Evolutionary conservation across 2,113 vertebrate genomes (phyloP).

Genomic region (Centropristis striata): DNA sequence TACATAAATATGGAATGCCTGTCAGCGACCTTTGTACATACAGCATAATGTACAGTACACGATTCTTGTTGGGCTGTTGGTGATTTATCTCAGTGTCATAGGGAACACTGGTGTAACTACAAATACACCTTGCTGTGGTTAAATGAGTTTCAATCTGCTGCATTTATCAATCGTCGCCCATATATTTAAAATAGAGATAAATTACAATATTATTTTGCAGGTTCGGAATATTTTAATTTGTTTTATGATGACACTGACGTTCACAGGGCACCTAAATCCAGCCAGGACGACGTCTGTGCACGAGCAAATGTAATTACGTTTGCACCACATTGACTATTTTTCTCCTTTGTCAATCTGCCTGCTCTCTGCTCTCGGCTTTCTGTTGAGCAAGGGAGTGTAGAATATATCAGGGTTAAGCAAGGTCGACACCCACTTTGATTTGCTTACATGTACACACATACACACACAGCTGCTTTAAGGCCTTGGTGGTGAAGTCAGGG

Average conservation of each 20-base stretch:
- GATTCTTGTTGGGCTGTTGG: not conserved
- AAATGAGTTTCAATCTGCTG: not conserved
- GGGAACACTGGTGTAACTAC: not conserved
- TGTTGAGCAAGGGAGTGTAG: not conserved
- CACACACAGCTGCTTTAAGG: constrained; percentile 12
- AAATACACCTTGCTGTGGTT: constrained; percentile 1
- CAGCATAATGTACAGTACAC: constrained; percentile 4
- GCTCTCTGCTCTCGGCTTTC: not conserved
- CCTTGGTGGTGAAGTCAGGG: constrained; percentile 30
- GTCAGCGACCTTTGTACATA: constrained; percentile 9
- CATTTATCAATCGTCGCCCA: not conserved
- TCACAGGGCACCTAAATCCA: not conserved
- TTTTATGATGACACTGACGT: not conserved
- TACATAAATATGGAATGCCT: constrained; percentile 18
- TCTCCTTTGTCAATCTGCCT: constrained; percentile 2
- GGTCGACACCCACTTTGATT: constrained; percentile 34
- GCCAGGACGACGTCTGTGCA: not conserved
- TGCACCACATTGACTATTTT: constrained; percentile 7
- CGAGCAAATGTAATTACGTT: not conserved
- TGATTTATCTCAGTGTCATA: constrained; percentile 33
- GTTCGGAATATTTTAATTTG: not conserved
- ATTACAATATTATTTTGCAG: not conserved
- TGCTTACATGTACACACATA: constrained; percentile 24
- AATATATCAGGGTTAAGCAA: constrained; percentile 11
- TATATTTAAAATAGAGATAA: not conserved